A percentile compares a stretch with the other conserved stretches of the same genome.
phyloP scores from a whole-genome alignment of 1,140 invertebrate genomes.

The Eupristina koningsbergeri region DNA sequence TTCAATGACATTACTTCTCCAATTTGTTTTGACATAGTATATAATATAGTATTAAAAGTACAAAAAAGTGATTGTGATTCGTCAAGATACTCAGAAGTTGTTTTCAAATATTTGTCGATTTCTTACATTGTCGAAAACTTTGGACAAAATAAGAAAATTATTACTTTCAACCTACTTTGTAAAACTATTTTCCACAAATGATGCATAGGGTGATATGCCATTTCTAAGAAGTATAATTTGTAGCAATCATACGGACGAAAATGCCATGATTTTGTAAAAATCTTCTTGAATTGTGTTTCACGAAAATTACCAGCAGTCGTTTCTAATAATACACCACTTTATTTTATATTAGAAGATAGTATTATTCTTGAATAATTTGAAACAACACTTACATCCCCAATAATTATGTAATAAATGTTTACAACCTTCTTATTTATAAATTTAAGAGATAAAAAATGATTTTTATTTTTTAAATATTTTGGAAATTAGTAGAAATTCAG shows the following conservation, averaged over 20 bases:
- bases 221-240: conserved; percentile 16
- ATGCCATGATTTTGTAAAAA: neutral
- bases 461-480: neutral
- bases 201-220: neutral
- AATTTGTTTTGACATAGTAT: no score
- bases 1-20: no score
- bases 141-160: conserved; percentile 32
- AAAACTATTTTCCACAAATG: conserved; percentile 23
- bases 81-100: neutral
- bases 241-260: neutral
- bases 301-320: neutral
- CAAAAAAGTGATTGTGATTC: neutral
- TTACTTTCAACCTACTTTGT: conserved; percentile 31
- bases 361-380: neutral
- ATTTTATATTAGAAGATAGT: neutral
- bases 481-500: no score
- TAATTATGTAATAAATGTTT: neutral
- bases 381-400: neutral
- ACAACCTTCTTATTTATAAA: neutral
- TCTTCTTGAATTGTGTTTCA: neutral
- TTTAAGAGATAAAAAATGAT: neutral
- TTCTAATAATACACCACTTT: neutral
- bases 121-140: neutral
- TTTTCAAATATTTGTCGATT: neutral
- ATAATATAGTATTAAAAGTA: no score